Base-by-base conservation (phyloP, 2,888 invertebrate species). In the Zootermopsis nevadensis region DNA sequence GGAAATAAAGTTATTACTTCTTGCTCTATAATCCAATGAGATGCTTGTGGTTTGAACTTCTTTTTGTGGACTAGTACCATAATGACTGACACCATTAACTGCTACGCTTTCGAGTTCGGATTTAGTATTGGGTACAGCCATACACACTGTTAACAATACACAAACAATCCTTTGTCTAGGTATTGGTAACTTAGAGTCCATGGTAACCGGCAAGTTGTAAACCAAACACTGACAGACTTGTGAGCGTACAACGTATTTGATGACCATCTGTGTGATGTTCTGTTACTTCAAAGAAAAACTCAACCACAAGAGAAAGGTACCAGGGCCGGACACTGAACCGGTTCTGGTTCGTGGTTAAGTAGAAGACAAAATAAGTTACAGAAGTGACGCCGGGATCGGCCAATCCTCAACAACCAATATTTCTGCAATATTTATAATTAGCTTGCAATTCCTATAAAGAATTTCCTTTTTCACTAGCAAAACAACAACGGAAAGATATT, bases 271-370 rank as follows among this genome's bases (percentile, higher is more conserved):
- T 33, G 69, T 69, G 7, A 6, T 69, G 10, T n/a, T 38, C 72
- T 33, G 33, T 31, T 6, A 72, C 24, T 35, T 27, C 69, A 24
- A 35, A 74, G 74, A 74, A n/a, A 74, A 3, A 74, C 42, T 42
- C n/a, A 12, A 12, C 6, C 3, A 48, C 4, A 6, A n/a, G 6
- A 38, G 74, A n/a, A n/a, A 19, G 35, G 74, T n/a, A n/a, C 31
- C 31, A 12, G 27, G 69, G 30, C 31, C 22, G n/a, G 38, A 38
- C 24, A 27, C 19, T 33, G 1, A 74, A 74, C 74, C 42, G 42
- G 74, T 74, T 74, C 35, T 74, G 74, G 8, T 15, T n/a, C 10
- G 42, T 74, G 74, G 33, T 24, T 27, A 74, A 38, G 42, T 48
- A 48, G 38, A 4, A 38, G 38, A 10, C 10, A 4, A 38, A 38